phyloP scores from a whole-genome alignment of 2,888 invertebrate genomes.

The Epiblema foenella region DNA sequence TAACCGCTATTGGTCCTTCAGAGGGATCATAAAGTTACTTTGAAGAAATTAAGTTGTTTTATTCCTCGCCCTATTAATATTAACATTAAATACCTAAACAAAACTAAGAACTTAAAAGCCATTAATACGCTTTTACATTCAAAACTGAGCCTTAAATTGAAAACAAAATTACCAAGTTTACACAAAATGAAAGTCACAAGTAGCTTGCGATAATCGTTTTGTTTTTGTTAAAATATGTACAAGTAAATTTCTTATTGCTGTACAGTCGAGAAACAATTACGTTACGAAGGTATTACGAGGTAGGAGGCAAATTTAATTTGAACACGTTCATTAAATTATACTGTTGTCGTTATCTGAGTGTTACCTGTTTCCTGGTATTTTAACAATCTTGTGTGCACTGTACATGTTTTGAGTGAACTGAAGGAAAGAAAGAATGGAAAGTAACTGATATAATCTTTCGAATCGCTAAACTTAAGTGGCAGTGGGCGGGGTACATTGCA shows the following conservation, averaged over 20 bases:
- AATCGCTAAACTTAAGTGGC: no score
- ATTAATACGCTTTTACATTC: background rate
- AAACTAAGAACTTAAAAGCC: no score
- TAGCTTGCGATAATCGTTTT: constrained; percentile 11
- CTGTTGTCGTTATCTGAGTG: constrained; percentile 14
- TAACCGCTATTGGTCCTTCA: no score
- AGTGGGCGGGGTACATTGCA: no score
- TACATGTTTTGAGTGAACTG: no score
- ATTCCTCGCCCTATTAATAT: no score
- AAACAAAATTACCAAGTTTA: constrained; percentile 18
- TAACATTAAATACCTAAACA: no score
- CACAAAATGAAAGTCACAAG: constrained; percentile 20
- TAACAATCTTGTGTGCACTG: background rate
- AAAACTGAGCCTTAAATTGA: constrained; percentile 6
- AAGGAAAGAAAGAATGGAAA: no score
- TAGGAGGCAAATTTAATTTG: constrained; percentile 33
- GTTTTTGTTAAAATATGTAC: constrained; percentile 16
- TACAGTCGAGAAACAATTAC: constrained; percentile 14
- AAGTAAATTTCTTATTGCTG: constrained; percentile 23
- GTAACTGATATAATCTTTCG: no score
- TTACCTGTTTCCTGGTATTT: constrained; percentile 18
- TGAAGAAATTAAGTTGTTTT: no score
- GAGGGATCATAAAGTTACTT: no score
- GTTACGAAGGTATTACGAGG: constrained; percentile 10
- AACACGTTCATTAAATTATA: constrained; percentile 30